A percentile compares a stretch with the other conserved stretches of the same genome.
phyloP scores from a whole-genome alignment of 1,140 invertebrate genomes.

The Elysia chlorotica region DNA sequence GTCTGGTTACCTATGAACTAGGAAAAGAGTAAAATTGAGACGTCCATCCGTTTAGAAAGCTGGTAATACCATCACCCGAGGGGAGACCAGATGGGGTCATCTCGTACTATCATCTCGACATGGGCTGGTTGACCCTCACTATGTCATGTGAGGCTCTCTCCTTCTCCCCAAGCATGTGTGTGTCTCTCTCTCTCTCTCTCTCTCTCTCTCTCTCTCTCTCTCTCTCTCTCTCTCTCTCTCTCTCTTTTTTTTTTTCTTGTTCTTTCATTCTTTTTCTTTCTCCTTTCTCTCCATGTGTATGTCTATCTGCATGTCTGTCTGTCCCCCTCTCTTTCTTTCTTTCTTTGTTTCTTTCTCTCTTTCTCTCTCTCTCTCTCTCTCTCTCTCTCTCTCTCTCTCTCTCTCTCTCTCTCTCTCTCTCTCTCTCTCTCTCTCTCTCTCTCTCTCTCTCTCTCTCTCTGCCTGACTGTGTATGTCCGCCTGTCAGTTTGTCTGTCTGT shows the following conservation, averaged over 20 bases:
- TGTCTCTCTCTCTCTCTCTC: neutral
- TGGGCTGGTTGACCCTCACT: too few species aligned
- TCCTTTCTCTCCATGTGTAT: slow-evolving; percentile 3
- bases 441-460: slow-evolving; percentile 14
- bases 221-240: neutral
- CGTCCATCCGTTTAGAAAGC: too few species aligned
- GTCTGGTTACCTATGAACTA: too few species aligned
- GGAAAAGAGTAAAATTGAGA: too few species aligned
- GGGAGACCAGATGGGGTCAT: too few species aligned
- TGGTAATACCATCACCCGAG: too few species aligned
- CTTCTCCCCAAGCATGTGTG: neutral
- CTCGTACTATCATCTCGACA: too few species aligned
- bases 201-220: neutral
- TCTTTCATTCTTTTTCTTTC: neutral
- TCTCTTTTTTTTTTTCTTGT: neutral
- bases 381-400: neutral
- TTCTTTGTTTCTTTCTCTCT: neutral
- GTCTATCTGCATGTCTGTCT: slow-evolving; percentile 9
- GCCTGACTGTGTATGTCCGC: neutral
- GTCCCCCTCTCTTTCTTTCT: slow-evolving; percentile 1
- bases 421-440: slow-evolving; percentile 7
- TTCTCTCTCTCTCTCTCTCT: neutral
- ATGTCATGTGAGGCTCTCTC: too few species aligned
- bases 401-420: neutral
- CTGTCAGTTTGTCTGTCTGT: too few species aligned